Conservation (phyloP, 2,113 vertebrate genomes). For the Brachyhypopomus occidentalis region DNA sequence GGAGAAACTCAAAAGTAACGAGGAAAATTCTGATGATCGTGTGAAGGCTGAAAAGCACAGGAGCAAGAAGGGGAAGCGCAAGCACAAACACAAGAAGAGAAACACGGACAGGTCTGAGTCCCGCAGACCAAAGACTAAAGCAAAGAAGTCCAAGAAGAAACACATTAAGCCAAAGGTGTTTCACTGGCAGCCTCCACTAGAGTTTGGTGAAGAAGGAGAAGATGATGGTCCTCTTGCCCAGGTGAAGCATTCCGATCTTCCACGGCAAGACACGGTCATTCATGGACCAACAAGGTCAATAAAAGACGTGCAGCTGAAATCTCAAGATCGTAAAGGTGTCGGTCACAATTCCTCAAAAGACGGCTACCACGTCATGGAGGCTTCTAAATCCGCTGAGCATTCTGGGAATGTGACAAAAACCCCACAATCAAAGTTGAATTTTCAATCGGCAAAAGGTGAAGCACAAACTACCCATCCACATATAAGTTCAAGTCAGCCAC, state of each 20-base stretch:
- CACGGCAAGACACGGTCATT: slow-evolving; percentile 15
- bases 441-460: slow-evolving; percentile 47
- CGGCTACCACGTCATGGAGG: slow-evolving; percentile 32
- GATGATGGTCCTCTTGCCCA: slow-evolving; percentile 70
- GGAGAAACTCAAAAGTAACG: slow-evolving; percentile 44
- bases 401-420: slow-evolving; percentile 35
- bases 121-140: slow-evolving; percentile 79
- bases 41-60: slow-evolving; percentile 68
- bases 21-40: slow-evolving; percentile 60
- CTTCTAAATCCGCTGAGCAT: slow-evolving; percentile 51
- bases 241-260: slow-evolving; percentile 50
- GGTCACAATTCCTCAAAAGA: slow-evolving; percentile 42
- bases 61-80: slow-evolving; percentile 79
- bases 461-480: slow-evolving; percentile 55
- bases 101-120: slow-evolving; percentile 69
- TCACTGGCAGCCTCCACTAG: slow-evolving; percentile 95
- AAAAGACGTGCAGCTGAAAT: slow-evolving; percentile 43
- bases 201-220: slow-evolving; percentile 94
- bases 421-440: slow-evolving; percentile 45
- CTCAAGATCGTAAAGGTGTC: slow-evolving; percentile 47
- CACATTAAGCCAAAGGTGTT: slow-evolving; percentile 86
- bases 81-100: slow-evolving; percentile 76
- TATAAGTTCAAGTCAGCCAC: slow-evolving; percentile 56
- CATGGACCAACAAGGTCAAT: slow-evolving; percentile 45
- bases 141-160: slow-evolving; percentile 88